These are phyloP conservation scores for Rhagium mordax DNA, from an alignment of 2,888 invertebrate genomes.

Conservation along the genomic window DNA sequence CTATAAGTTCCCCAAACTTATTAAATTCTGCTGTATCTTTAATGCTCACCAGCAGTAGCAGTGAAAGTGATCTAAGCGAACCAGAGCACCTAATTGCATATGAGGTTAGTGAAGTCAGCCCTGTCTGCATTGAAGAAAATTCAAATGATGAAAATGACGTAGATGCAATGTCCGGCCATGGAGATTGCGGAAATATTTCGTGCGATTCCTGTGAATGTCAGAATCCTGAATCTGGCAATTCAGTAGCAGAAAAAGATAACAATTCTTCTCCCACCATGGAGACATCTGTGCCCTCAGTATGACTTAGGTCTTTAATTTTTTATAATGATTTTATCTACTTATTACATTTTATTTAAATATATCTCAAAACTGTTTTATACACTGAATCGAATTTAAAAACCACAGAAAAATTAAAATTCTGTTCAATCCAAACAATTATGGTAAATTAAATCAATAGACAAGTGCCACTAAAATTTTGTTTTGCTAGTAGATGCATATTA, in stretches of 20 bases:
- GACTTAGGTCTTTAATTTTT: neutral
- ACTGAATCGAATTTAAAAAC: neutral
- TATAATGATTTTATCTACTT: neutral
- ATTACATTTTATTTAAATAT: neutral
- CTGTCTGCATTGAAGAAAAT: slow-evolving; percentile 76
- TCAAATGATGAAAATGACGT: slow-evolving; percentile 89
- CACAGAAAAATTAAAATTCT: neutral
- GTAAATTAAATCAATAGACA: neutral
- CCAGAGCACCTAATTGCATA: slow-evolving; percentile 78
- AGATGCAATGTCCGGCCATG: slow-evolving; percentile 85
- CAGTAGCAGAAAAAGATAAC: slow-evolving; percentile 64
- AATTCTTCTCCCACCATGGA: slow-evolving; percentile 3
- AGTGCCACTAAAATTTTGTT: neutral
- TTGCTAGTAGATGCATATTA: slow-evolving; percentile 1
- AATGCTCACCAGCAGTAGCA: slow-evolving; percentile 68
- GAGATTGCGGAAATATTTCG: slow-evolving; percentile 58
- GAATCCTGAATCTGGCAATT: slow-evolving; percentile 59
- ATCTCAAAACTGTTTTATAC: neutral
- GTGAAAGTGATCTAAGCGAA: slow-evolving; percentile 73
- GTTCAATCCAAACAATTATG: neutral
- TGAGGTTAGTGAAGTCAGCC: slow-evolving; percentile 69
- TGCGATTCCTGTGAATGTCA: slow-evolving; percentile 56
- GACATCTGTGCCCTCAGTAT: neutral
- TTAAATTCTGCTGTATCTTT: slow-evolving; percentile 66
- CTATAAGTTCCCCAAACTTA: slow-evolving; percentile 68